A percentile compares a stretch with the other conserved stretches of the same genome.
Conservation (phyloP, 2,888 invertebrate genomes). For the Elegia similella region DNA sequence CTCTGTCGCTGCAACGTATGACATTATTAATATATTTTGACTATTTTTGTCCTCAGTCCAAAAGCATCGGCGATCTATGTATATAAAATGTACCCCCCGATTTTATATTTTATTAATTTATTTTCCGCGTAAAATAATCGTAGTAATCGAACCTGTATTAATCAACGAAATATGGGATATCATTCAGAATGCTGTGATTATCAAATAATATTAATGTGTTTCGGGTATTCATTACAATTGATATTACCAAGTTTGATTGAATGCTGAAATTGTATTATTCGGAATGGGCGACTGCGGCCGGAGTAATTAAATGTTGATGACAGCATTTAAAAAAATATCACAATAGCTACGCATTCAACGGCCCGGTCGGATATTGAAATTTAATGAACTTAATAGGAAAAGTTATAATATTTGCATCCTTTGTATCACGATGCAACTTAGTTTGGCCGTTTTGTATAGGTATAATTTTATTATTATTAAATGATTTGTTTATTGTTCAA, state of each 20-base stretch:
- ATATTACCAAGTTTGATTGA: conserved; percentile 8
- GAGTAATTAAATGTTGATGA: conserved; percentile 5
- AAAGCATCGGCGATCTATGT: no score
- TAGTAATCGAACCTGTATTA: background rate
- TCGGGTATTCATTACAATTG: conserved; percentile 1
- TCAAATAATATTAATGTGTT: background rate
- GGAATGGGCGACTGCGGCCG: background rate
- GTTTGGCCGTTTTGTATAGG: no score
- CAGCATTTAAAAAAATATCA: background rate
- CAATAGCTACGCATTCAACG: background rate
- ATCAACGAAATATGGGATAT: background rate
- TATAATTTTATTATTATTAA: no score
- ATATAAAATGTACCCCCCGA: no score
- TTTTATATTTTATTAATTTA: no score
- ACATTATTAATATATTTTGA: no score
- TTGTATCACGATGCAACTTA: no score
- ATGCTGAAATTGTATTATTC: background rate
- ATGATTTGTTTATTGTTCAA: no score
- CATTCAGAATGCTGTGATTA: background rate
- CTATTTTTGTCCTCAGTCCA: no score
- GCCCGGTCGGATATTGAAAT: background rate
- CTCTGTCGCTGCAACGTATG: no score
- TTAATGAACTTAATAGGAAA: background rate
- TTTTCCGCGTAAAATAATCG: no score
- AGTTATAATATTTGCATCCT: no score